These are phyloP conservation scores for Apolygus lucorum DNA, from an alignment of 1,140 invertebrate species.

Conservation along the genomic window DNA sequence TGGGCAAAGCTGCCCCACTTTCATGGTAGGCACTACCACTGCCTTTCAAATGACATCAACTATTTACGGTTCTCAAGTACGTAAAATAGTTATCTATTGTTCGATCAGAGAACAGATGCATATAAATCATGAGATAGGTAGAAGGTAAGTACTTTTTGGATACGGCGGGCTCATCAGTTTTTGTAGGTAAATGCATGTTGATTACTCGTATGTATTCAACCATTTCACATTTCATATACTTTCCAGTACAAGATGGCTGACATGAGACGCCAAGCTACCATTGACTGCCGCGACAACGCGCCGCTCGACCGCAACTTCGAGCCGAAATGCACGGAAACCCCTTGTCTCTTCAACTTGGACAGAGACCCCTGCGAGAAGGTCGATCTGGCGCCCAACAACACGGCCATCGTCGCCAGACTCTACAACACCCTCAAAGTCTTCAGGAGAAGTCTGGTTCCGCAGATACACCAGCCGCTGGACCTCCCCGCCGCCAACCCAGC, in stretches of 20 bases:
- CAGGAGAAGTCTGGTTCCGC: constrained; percentile 37
- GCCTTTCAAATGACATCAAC: no score
- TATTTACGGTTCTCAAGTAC: no score
- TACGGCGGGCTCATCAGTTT: no score
- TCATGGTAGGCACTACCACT: no score
- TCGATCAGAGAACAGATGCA: no score
- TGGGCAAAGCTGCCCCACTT: no score
- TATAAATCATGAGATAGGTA: no score
- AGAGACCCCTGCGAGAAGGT: constrained; percentile 57
- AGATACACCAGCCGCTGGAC: constrained; percentile 39
- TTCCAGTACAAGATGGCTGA: constrained; percentile 20
- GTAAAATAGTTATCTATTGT: no score
- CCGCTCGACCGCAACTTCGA: background rate
- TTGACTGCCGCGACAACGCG: constrained; percentile 34
- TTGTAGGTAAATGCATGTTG: no score
- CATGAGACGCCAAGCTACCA: constrained; percentile 38
- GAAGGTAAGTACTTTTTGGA: no score
- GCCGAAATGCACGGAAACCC: constrained; percentile 31
- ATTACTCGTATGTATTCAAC: no score
- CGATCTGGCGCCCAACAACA: constrained; percentile 46
- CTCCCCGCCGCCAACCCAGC: constrained; percentile 41
- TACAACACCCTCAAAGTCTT: constrained; percentile 40
- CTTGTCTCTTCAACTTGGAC: constrained; percentile 56
- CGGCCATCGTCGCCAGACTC: constrained; percentile 39
- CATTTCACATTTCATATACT: no score